Evolutionary conservation across 2,888 invertebrate species (phyloP).

Genomic region (Prosopocoilus inquinatus): DNA sequence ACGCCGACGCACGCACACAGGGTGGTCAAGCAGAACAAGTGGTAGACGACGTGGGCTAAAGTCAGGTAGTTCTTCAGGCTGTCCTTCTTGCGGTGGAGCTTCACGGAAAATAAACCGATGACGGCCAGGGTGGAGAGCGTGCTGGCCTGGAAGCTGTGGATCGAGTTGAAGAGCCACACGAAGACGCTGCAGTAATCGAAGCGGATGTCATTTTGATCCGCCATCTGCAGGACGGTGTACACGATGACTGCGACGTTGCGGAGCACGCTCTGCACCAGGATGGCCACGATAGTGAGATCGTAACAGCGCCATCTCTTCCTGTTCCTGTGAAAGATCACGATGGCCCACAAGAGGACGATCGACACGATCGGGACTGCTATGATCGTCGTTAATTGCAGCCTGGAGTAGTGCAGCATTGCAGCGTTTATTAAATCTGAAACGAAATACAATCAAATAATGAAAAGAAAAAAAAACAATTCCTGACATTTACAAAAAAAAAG

Average conservation of each 20-base stretch:
- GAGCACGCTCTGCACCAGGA: constrained; percentile 48
- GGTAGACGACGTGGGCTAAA: constrained; percentile 51
- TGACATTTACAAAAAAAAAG: no score
- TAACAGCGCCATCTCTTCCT: constrained; percentile 54
- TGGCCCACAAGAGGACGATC: constrained; percentile 51
- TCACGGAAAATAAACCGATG: constrained; percentile 50
- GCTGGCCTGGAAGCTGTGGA: constrained; percentile 55
- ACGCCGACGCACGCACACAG: constrained; percentile 56
- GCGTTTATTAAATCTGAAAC: background rate
- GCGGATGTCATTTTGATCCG: constrained; percentile 32
- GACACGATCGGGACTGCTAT: constrained; percentile 51
- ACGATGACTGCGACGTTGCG: constrained; percentile 48
- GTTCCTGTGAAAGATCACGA: constrained; percentile 54
- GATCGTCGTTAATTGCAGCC: constrained; percentile 48
- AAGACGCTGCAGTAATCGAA: constrained; percentile 50
- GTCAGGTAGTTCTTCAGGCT: constrained; percentile 46
- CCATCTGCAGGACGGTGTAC: constrained; percentile 43
- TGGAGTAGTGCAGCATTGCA: constrained; percentile 43
- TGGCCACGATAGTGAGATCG: constrained; percentile 54
- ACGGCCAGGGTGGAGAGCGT: constrained; percentile 53
- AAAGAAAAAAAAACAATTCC: no score
- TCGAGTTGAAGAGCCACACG: constrained; percentile 53
- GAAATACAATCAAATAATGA: no score
- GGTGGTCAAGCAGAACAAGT: constrained; percentile 54
- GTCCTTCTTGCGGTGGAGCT: constrained; percentile 43